Evolutionary conservation across 2,113 vertebrate species (phyloP).

Genomic region (Silurus meridionalis): DNA sequence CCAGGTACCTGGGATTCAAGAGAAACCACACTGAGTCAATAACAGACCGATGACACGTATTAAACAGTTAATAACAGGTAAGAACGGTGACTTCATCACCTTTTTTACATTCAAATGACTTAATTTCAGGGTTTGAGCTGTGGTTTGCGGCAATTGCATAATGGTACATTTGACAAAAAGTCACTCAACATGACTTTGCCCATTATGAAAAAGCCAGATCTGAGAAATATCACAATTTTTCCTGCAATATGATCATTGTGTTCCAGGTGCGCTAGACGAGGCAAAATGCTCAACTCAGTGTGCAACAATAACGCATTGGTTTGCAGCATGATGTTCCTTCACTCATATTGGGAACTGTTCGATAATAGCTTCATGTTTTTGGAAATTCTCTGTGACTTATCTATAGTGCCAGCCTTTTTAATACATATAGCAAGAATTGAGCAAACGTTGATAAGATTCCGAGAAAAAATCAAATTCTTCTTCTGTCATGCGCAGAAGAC

Average conservation of each 20-base stretch:
- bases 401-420: background rate
- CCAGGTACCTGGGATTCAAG: constrained; percentile 79
- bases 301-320: background rate
- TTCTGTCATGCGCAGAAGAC: background rate
- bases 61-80: background rate
- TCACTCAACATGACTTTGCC: background rate
- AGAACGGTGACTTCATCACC: background rate
- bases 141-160: background rate
- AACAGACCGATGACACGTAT: background rate
- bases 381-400: background rate
- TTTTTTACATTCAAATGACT: background rate
- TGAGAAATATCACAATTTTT: background rate
- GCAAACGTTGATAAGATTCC: background rate
- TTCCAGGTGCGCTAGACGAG: background rate
- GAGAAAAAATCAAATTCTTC: background rate
- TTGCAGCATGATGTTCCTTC: too few relatives aligned
- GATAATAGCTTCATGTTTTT: background rate
- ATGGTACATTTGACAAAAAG: background rate
- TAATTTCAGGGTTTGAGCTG: background rate
- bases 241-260: background rate
- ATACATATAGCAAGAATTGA: background rate
- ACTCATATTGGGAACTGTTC: background rate
- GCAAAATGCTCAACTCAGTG: background rate
- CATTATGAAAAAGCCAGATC: background rate
- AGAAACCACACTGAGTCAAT: constrained; percentile 28